Base-by-base conservation (phyloP, 2,888 invertebrate genomes). In the Scotopteryx bipunctaria region DNA sequence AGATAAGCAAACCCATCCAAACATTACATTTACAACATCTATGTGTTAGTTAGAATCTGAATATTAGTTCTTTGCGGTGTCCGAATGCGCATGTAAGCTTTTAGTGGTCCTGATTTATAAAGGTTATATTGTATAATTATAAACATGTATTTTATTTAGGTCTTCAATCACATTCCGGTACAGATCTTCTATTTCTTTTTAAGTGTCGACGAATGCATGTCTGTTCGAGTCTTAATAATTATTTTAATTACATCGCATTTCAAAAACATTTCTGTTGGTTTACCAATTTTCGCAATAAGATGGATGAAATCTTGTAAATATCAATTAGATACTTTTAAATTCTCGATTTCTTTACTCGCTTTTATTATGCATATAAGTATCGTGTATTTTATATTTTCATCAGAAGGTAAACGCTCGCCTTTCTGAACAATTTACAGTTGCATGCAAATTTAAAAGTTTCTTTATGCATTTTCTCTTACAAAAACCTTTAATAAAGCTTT, bases 51-150 rank as follows among this genome's bases (percentile, higher is more conserved):
- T 36, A 38, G 25, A 33, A 32, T 27, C 21, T n/a, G 32, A 31
- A 25, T 25, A 8, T 27, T 21, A 19, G 2, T 36, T 9, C 19
- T 16, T 31, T 31, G 15, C 8, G 11, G 8, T 36, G 31, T 31
- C 23, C 19, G 53, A 47, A 40, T 48, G 53, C 17, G 53, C 53
- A 53, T 53, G 53, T 19, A 35, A 27, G 38, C 17, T 25, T 14
- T 15, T 41, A 43, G 32, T 17, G 29, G 8, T 19, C 13, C 5
- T 9, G 14, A 27, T 5, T 27, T n/a, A 4, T n/a, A n/a, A n/a
- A n/a, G n/a, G n/a, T n/a, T n/a, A n/a, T n/a, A n/a, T n/a, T n/a
- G n/a, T n/a, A n/a, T n/a, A n/a, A n/a, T n/a, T n/a, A n/a, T n/a
- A n/a, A n/a, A n/a, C n/a, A n/a, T n/a, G n/a, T n/a, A n/a, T 8